phyloP scores from a whole-genome alignment of 2,797 vertebrate genomes.

The Gadopsis marmoratus region DNA sequence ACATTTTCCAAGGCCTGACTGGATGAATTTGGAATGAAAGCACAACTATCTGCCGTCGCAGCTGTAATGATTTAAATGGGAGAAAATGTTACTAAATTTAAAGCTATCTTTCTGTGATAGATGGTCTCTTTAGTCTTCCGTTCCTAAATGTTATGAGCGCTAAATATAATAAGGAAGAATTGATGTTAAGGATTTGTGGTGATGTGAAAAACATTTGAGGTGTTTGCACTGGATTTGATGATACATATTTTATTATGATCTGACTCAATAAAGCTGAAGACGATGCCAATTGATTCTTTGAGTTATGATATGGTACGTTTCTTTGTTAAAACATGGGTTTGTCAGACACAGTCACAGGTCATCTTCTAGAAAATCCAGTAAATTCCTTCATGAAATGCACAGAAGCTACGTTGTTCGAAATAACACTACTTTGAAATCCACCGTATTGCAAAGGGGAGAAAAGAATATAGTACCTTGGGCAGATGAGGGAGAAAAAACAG shows the following conservation, averaged over 20 bases:
- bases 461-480: conserved; percentile 37
- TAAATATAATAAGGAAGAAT: conserved; percentile 2
- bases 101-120: conserved; percentile 40
- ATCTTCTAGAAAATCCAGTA: conserved; percentile 55
- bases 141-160: not conserved
- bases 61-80: conserved; percentile 29
- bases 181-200: conserved; percentile 16
- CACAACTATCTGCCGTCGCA: conserved; percentile 48
- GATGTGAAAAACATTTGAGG: conserved; percentile 7
- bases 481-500: conserved; percentile 53
- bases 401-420: conserved; percentile 48
- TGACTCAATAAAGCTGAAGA: not conserved
- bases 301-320: conserved; percentile 37
- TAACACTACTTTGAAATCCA: conserved; percentile 64
- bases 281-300: conserved; percentile 34
- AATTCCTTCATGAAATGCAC: conserved; percentile 66
- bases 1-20: conserved; percentile 57
- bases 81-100: conserved; percentile 21
- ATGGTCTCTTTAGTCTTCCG: conserved; percentile 34
- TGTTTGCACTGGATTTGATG: conserved; percentile 25
- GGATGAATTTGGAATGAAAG: conserved; percentile 60
- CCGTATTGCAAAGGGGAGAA: conserved; percentile 25
- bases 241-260: conserved; percentile 5
- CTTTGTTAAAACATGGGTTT: conserved; percentile 39
- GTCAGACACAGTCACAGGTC: conserved; percentile 45